Base-by-base conservation (phyloP, 2,113 vertebrate species). In the Columba janthina region DNA sequence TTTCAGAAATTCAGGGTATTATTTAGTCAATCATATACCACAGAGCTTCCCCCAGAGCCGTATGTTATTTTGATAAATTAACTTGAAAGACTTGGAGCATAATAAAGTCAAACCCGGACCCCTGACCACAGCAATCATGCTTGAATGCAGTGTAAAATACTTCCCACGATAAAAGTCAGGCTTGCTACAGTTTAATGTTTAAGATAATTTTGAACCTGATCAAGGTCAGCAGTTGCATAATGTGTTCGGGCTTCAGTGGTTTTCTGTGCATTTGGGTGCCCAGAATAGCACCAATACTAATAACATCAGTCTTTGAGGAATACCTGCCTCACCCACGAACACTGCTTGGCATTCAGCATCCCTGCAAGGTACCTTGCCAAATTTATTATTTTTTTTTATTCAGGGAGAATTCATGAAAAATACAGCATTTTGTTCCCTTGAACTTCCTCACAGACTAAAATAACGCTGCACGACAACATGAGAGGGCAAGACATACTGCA, bases 21-120 rank as follows among this genome's bases (percentile, higher is more conserved):
- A 95, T 95, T 97, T 98, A 96, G 98, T 98, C 95, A 98, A 98
- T 98, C 96, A 98, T 98, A 98, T 11, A 98, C 97, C 96, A 86
- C 15, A 25, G 56, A 82, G 74, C 73, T 96, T 87, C 96, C 96
- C 93, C 91, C 83, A 85, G 83, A 97, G 96, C 94, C 80, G 80
- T 80, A 42, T 88, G 94, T 90, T 97, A 91, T 96, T 97, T 97
- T 95, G 96, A 98, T 96, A 97, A 97, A 98, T 97, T 98, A 97
- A 96, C 97, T 95, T 75, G 56, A 95, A 96, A 90, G 88, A 88
- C 93, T 26, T 85, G 90, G 92, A 97, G 90, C 93, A 57, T 56
- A 96, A 88, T 80, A 91, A 96, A 97, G 93, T 85, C 90, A 97
- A 92, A 90, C 31, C 71, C 18, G n/a, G 94, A 80, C 60, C 77